phyloP scores from a whole-genome alignment of 30 jellyfish, hydroid and myxozoan species.

The Pseudorhiza aurosa region DNA sequence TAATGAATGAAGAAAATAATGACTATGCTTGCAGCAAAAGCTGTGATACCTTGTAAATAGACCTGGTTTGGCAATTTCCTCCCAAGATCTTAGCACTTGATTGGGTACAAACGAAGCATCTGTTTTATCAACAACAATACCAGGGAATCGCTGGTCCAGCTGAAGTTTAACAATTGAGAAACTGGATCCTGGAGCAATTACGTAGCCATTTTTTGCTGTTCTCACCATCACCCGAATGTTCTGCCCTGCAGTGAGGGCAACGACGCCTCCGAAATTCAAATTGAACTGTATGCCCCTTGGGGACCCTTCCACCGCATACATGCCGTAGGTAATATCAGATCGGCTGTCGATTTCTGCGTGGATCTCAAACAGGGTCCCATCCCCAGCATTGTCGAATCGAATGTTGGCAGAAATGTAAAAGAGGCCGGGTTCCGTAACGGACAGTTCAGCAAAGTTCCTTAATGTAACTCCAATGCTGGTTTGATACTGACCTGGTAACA shows the following conservation, averaged over 20 bases:
- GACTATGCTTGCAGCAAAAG: too few relatives aligned
- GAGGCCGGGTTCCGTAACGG: constrained; percentile 84
- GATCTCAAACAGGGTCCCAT: constrained; percentile 67
- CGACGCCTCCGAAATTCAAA: constrained; percentile 84
- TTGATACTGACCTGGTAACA: constrained; percentile 48
- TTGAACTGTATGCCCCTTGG: constrained; percentile 32
- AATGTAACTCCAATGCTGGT: constrained; percentile 4
- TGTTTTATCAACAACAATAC: constrained; percentile 66
- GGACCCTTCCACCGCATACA: constrained; percentile 67
- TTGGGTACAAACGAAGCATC: constrained; percentile 41
- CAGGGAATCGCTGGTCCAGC: constrained; percentile 88
- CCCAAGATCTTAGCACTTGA: constrained; percentile 49
- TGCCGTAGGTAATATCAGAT: constrained; percentile 37
- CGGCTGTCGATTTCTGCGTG: constrained; percentile 71
- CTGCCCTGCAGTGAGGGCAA: constrained; percentile 82
- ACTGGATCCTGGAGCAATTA: constrained; percentile 55
- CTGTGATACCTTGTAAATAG: constrained; percentile 67
- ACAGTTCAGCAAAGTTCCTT: constrained; percentile 15
- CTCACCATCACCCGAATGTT: constrained; percentile 57
- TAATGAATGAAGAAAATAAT: too few relatives aligned
- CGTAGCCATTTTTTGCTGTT: constrained; percentile 32
- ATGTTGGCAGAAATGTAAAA: constrained; percentile 69
- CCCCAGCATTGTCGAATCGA: constrained; percentile 48
- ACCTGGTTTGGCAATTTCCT: constrained; percentile 70
- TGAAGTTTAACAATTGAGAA: constrained; percentile 79